Percentiles rank a stretch among this genome's conserved stretches.
phyloP scores from a whole-genome alignment of 2,113 vertebrate genomes.

The Pachypanchax playfairii region DNA sequence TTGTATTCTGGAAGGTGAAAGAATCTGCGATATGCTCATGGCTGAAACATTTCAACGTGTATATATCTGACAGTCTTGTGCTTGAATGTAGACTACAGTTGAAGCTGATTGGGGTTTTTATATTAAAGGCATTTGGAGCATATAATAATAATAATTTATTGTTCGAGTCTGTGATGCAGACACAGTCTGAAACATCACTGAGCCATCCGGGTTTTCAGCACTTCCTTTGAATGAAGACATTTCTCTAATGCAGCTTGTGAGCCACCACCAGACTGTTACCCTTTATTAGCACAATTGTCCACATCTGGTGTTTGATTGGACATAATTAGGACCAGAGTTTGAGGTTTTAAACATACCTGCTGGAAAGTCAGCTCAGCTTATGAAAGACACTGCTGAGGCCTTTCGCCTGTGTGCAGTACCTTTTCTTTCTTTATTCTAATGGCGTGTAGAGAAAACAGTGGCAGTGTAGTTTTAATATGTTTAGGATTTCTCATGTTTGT shows the following conservation, averaged over 20 bases:
- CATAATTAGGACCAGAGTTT: conserved; percentile 10
- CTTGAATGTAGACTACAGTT: too few relatives aligned
- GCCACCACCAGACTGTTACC: background rate
- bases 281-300: conserved; percentile 19
- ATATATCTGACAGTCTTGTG: too few relatives aligned
- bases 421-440: conserved; percentile 48
- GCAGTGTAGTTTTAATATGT: conserved; percentile 5
- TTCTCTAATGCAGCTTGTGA: background rate
- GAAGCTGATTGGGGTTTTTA: too few relatives aligned
- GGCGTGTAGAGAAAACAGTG: conserved; percentile 36
- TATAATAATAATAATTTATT: too few relatives aligned
- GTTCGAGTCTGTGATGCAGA: too few relatives aligned
- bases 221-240: too few relatives aligned
- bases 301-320: conserved; percentile 42
- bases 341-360: background rate
- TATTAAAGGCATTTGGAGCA: too few relatives aligned
- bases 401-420: conserved; percentile 10
- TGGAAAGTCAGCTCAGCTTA: background rate
- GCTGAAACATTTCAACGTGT: too few relatives aligned
- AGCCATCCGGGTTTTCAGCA: too few relatives aligned
- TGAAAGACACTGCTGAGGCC: conserved; percentile 15
- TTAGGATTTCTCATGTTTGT: conserved; percentile 46
- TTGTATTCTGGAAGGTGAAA: too few relatives aligned
- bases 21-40: too few relatives aligned
- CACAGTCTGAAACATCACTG: background rate